phyloP scores from a whole-genome alignment of 2,797 vertebrate genomes.

The Argya squamiceps region DNA sequence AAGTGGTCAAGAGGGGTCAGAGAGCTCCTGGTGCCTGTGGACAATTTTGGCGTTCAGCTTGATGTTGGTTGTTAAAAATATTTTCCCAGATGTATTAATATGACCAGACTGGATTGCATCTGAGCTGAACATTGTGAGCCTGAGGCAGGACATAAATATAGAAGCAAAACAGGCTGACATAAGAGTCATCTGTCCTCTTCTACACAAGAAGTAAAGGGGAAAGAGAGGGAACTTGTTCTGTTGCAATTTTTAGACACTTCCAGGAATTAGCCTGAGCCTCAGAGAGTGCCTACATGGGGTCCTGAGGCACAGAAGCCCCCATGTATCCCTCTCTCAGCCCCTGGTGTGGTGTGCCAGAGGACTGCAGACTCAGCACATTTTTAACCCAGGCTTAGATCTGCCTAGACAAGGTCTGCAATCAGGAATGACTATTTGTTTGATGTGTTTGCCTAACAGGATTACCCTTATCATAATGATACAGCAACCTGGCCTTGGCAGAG shows the following conservation, averaged over 20 bases:
- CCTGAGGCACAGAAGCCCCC: neutral
- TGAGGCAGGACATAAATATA: slow-evolving; percentile 72
- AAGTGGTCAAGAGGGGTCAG: neutral
- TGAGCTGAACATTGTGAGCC: slow-evolving; percentile 70
- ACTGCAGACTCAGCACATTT: slow-evolving; percentile 24
- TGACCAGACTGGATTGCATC: slow-evolving; percentile 56
- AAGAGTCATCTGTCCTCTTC: slow-evolving; percentile 65
- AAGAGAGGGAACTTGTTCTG: neutral
- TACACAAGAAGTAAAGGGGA: slow-evolving; percentile 13
- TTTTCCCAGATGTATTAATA: slow-evolving; percentile 66
- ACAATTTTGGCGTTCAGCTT: slow-evolving; percentile 15
- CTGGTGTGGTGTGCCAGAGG: neutral
- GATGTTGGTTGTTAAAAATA: slow-evolving; percentile 66
- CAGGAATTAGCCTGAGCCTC: neutral
- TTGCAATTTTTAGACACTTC: neutral
- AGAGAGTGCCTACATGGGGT: neutral
- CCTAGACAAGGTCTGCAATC: neutral
- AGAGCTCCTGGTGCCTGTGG: neutral
- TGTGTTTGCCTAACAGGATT: slow-evolving; percentile 62
- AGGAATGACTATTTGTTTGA: slow-evolving; percentile 24
- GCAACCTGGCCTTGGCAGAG: slow-evolving; percentile 56
- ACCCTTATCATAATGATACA: slow-evolving; percentile 51
- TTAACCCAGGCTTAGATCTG: slow-evolving; percentile 6
- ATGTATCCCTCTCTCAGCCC: neutral
- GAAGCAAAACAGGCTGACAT: slow-evolving; percentile 66